Conservation (phyloP, 2,888 invertebrate species). For the Orthonevra nobilis region DNA sequence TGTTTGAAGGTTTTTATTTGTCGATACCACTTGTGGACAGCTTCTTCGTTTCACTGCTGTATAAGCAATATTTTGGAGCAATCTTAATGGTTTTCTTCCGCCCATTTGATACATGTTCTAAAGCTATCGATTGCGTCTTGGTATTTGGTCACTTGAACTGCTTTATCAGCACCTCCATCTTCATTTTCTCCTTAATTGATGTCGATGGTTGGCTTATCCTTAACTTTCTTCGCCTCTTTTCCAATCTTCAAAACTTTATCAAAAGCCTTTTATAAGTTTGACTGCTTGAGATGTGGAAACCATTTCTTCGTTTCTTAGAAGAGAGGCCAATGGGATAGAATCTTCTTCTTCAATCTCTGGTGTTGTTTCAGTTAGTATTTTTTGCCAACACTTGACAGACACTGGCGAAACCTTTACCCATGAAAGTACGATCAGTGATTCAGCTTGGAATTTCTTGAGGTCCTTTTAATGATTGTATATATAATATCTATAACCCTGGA, state of each 20-base stretch:
- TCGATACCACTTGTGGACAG: slow-evolving; percentile 8
- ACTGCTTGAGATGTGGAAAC: slow-evolving; percentile 20
- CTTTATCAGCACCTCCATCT: slow-evolving; percentile 10
- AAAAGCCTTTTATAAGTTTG: slow-evolving; percentile 1
- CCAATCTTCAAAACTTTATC: neutral
- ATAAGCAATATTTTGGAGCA: no score
- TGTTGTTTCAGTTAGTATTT: neutral
- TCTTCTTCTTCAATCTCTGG: no score
- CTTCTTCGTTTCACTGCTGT: no score
- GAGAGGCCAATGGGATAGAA: no score
- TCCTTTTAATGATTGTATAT: neutral
- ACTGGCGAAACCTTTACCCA: no score
- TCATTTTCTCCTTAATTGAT: slow-evolving; percentile 15
- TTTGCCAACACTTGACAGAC: neutral
- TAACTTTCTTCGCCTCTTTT: slow-evolving; percentile 9
- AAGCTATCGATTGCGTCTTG: slow-evolving; percentile 17
- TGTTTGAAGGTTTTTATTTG: neutral
- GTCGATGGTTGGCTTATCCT: slow-evolving; percentile 11
- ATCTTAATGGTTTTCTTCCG: slow-evolving; percentile 1
- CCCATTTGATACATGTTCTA: no score
- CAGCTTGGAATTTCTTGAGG: slow-evolving; percentile 1
- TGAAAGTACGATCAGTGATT: neutral
- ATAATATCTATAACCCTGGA: neutral
- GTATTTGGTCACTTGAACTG: no score
- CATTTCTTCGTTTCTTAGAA: no score